Percentiles rank a stretch among this genome's conserved stretches.
phyloP scores from a whole-genome alignment of 2,797 vertebrate genomes.

The Hypotaenidia philippensis region DNA sequence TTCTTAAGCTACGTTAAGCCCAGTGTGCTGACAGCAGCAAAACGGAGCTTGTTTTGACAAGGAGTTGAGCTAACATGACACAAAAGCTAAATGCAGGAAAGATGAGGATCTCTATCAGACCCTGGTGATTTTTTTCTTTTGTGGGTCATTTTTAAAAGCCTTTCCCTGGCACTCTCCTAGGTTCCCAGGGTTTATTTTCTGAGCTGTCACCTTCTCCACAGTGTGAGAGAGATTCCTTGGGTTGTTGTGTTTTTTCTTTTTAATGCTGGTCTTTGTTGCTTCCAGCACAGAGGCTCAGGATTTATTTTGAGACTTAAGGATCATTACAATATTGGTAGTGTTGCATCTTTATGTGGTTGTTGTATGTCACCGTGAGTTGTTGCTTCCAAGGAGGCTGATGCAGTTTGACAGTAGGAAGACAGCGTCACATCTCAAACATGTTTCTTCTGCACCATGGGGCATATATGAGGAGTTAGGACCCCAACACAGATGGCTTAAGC shows the following conservation, averaged over 20 bases:
- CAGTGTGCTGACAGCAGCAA: conserved; percentile 69
- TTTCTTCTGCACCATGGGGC: conserved; percentile 13
- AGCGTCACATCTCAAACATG: neutral
- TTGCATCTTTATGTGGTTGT: conserved; percentile 2
- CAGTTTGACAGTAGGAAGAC: neutral
- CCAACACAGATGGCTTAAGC: neutral
- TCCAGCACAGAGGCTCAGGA: neutral
- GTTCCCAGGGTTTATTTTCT: neutral
- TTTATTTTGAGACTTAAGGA: neutral
- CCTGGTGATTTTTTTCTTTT: neutral
- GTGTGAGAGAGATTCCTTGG: neutral
- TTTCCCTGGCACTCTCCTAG: neutral
- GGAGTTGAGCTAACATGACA: conserved; percentile 45
- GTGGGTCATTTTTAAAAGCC: conserved; percentile 30
- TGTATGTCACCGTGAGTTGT: neutral
- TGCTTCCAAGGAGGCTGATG: neutral
- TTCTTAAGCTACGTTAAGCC: conserved; percentile 71
- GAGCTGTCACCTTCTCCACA: neutral
- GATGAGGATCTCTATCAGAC: conserved; percentile 28
- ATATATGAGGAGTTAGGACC: neutral
- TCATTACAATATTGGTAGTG: neutral
- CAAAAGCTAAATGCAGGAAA: conserved; percentile 11
- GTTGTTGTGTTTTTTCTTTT: accelerated
- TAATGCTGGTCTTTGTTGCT: neutral
- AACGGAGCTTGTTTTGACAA: conserved; percentile 66